Percentiles rank a stretch among this genome's conserved stretches.
These are phyloP conservation scores for Lophura nycthemera DNA, from an alignment of 2,113 vertebrate genomes.

Conservation along the genomic window DNA sequence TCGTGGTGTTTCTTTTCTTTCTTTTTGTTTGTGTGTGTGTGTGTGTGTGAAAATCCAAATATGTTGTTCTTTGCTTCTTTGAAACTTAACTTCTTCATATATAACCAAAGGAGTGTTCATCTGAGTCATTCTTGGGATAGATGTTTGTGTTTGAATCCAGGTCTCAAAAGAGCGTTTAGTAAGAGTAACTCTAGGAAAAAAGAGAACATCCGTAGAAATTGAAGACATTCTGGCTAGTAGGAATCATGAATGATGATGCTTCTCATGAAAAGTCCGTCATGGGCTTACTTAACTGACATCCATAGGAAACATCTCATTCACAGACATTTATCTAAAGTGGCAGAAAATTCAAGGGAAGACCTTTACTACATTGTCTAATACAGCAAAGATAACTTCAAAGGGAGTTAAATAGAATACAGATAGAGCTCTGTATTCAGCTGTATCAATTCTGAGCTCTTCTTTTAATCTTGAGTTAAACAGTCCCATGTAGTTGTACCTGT, in stretches of 20 bases:
- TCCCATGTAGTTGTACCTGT: neutral
- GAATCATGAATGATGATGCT: neutral
- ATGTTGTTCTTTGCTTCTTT: neutral
- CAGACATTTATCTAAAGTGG: neutral
- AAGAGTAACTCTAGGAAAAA: neutral
- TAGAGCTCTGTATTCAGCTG: neutral
- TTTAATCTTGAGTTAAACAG: neutral
- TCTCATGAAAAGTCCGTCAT: no score
- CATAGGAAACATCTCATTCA: neutral
- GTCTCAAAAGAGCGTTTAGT: neutral
- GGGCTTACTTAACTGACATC: neutral
- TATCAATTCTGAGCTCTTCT: neutral
- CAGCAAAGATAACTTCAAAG: neutral
- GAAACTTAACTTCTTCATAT: neutral
- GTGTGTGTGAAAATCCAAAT: neutral
- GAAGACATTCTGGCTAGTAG: neutral
- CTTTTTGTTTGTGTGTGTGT: no score
- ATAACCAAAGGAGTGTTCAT: neutral
- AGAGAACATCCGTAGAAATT: neutral
- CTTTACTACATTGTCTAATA: neutral
- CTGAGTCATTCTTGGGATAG: neutral
- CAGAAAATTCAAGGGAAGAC: neutral
- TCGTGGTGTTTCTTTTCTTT: neutral
- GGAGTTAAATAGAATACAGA: neutral
- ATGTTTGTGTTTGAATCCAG: neutral